Percentiles rank a stretch among this genome's conserved stretches.
Conservation (phyloP, 2,113 vertebrate species). For the Arizona elegans region DNA sequence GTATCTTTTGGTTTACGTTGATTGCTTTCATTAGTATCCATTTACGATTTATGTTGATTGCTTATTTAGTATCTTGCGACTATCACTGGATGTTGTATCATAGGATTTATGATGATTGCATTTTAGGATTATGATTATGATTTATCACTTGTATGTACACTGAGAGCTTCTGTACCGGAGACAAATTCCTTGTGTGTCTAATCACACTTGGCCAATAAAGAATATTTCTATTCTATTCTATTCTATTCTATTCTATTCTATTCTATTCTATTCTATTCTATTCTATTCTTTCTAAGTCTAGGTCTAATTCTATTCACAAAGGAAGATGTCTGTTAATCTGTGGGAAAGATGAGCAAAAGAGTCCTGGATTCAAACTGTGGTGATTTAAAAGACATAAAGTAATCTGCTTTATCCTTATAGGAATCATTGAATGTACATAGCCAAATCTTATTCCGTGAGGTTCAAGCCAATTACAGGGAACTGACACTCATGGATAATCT, state of each 20-base stretch:
- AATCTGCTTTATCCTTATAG: not conserved
- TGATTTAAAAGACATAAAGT: not conserved
- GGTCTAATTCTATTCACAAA: not conserved
- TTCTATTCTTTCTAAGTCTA: too few relatives aligned
- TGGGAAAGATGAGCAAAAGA: not conserved
- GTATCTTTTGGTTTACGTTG: not conserved
- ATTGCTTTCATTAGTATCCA: not conserved
- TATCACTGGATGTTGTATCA: not conserved
- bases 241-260: too few relatives aligned
- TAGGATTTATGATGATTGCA: not conserved
- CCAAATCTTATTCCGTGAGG: not conserved
- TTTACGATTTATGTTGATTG: not conserved
- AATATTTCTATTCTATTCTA: not conserved
- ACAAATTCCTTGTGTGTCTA: not conserved
- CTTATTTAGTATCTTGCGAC: not conserved
- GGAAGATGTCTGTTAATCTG: not conserved
- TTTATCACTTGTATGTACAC: not conserved
- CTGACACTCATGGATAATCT: not conserved
- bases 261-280: too few relatives aligned
- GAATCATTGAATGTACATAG: not conserved
- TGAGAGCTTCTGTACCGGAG: not conserved
- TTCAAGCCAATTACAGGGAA: not conserved
- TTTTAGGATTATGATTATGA: not conserved
- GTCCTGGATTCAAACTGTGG: not conserved
- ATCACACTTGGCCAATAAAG: not conserved